Base-by-base conservation (phyloP, 2,888 invertebrate genomes). In the Himalopsyche anomala region DNA sequence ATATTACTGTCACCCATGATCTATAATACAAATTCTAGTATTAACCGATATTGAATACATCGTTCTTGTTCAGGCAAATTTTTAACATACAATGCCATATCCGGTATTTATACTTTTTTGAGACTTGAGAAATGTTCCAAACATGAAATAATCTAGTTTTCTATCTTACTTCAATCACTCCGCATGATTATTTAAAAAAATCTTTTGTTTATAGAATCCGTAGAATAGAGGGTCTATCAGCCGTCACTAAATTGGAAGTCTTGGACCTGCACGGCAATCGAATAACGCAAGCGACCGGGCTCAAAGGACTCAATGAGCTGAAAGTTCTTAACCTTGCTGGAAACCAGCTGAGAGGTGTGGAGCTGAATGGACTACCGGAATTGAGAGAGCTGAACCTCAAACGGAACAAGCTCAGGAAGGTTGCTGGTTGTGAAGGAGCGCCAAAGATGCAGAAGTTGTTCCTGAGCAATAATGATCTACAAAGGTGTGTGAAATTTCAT, bases 311-410 rank as follows among this genome's bases (percentile, higher is more conserved):
- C 88, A 93, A 92, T 83, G 96, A 97, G 89, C 92, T 99, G 83
- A 97, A 98, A 92, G 98, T 98, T 17, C 94, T 99, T 82, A 99
- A 99, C 92, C 94, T 98, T 90, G 98, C 98, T 81, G 98, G 98
- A 40, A 99, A 99, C 92, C 96, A 96, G 91, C 96, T 99, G 84
- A 94, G 95, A 89, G 94, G 94, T 87, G 94, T 95, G 86, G 97
- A 98, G 90, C 94, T 98, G 85, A 94, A 94, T 89, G 98, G 98
- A 0, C 92, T 99, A 87, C 92, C 94, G 42, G 95, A 96, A 4
- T 91, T 99, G 62, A 95, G 96, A 89, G 98, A 99, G 91, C 92
- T 99, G 83, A 99, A 99, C 92, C 93, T 99, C 62, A 95, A 98
- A 90, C 94, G 98, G 84, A 99, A 99, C 91, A 95, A 96, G 89